Evolutionary conservation across 1,140 invertebrate species (phyloP), one percentile per base, ranked within the genome.

Genomic region (Orchesella cincta): DNA sequence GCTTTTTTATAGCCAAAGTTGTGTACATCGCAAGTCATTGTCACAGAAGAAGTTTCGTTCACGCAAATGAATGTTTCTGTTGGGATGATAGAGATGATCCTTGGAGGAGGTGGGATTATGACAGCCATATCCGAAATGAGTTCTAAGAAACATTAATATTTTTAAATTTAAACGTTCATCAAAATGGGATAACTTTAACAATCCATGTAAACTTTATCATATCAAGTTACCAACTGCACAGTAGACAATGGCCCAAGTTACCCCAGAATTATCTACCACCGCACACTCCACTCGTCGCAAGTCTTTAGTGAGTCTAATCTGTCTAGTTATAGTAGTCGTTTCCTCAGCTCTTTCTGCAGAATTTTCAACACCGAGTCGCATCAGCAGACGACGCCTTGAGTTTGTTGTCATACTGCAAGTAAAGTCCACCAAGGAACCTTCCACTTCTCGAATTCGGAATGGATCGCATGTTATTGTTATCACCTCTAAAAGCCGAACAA

Each of bases 71-170:
- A 78, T 23, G 26, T 35, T 28, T 57, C 29, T 18, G 5, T 51
- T 26, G 34, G 29, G 20, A 78, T 88, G 1, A 94, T 89, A 1
- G 86, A 83, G 16, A 93, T 92, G 29, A 88, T 89, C 8, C 89
- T 87, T 20, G 87, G 85, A 62, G 77, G 46, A 77, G 80, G 78
- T 26, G 75, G 36, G n/a, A 73, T 20, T 1, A 75, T 28, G 0
- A 26, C 28, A 28, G 29, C 31, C 1, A 35, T 26, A 8, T 2
- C 5, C 16, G 71, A 35, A 14, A 46, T n/a, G 14, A 73, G 1
- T 39, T 73, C 39, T 51, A 64, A 73, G 23, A 46, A 73, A 73
- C 16, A 23, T 14, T 23, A 73, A 73, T 23, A 36, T 36, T 34
- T 36, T 34, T 71, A 20, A 71, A 8, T 3, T 71, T 71, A 64